Evolutionary conservation across 2,888 invertebrate species (phyloP).

Genomic region (Unio delphinus): DNA sequence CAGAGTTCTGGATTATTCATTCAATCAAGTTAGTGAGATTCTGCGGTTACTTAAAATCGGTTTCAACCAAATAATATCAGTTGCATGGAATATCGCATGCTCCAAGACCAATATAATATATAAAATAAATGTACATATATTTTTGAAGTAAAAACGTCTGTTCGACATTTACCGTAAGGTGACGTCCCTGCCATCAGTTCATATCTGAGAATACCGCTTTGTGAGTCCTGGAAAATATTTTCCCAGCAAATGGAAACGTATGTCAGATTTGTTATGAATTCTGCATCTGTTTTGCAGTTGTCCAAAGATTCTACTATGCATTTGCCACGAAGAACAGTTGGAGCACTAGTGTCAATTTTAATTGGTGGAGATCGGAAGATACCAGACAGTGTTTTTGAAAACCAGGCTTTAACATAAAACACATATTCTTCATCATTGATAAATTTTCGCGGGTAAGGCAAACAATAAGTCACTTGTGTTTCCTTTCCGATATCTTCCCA

Average conservation of each 20-base stretch:
- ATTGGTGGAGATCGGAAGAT: constrained; percentile 2
- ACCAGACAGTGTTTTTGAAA: not conserved
- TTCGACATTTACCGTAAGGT: constrained; percentile 13
- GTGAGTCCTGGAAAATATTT: constrained; percentile 6
- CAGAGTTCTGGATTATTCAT: too few relatives aligned
- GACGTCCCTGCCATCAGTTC: constrained; percentile 14
- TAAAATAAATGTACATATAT: too few relatives aligned
- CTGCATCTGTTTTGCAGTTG: not conserved
- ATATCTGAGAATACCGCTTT: constrained; percentile 5
- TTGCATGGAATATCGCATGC: too few relatives aligned
- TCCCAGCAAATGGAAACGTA: constrained; percentile 3
- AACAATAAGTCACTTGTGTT: too few relatives aligned
- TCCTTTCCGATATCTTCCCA: too few relatives aligned
- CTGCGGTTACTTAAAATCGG: too few relatives aligned
- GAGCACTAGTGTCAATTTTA: constrained; percentile 10
- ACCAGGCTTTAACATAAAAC: constrained; percentile 10
- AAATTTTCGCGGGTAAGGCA: too few relatives aligned
- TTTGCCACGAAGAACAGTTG: constrained; percentile 4
- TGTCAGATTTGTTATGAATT: not conserved
- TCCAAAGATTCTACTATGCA: constrained; percentile 1
- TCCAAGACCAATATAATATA: too few relatives aligned
- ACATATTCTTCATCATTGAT: constrained; percentile 3
- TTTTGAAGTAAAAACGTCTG: too few relatives aligned
- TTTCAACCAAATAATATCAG: too few relatives aligned
- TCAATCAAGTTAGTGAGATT: too few relatives aligned